Percentiles rank a stretch among this genome's conserved stretches.
Conservation (phyloP, 2,797 vertebrate species). For the Macroramphosus scolopax region DNA sequence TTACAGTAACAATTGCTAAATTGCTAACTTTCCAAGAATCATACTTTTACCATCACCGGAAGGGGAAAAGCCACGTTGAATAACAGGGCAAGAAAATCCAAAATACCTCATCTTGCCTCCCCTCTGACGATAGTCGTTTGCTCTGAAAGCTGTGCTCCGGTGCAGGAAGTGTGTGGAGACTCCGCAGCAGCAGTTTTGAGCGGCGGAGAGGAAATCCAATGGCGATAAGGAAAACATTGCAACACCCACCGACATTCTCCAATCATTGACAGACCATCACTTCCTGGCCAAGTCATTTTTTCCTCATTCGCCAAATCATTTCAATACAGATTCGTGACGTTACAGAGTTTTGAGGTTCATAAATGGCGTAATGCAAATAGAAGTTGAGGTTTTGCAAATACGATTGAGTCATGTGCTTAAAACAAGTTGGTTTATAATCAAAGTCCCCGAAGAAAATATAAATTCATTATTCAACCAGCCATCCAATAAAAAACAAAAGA, state of each 20-base stretch:
- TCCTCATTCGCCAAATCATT: not conserved
- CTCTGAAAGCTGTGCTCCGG: conserved; percentile 31
- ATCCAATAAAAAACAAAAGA: conserved; percentile 12
- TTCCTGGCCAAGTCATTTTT: conserved; percentile 48
- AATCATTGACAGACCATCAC: conserved; percentile 61
- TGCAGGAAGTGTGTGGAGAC: conserved; percentile 73
- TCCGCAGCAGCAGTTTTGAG: conserved; percentile 59
- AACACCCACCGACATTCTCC: conserved; percentile 73
- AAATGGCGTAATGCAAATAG: no score
- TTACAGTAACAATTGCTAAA: no score
- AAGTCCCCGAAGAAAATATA: no score
- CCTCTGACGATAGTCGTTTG: conserved; percentile 38
- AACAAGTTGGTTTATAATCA: no score
- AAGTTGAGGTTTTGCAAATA: no score
- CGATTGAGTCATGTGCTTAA: not conserved
- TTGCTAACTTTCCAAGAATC: no score
- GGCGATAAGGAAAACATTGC: conserved; percentile 60
- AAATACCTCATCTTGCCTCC: conserved; percentile 70
- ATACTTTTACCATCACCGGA: no score
- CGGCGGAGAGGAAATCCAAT: conserved; percentile 73
- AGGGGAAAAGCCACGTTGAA: no score
- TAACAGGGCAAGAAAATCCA: not conserved
- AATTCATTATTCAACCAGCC: not conserved
- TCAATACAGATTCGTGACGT: not conserved
- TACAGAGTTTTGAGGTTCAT: not conserved